A percentile compares a stretch with the other conserved stretches of the same genome.
Conservation (phyloP, 2,888 invertebrate species). For the Eudemis profundana region DNA sequence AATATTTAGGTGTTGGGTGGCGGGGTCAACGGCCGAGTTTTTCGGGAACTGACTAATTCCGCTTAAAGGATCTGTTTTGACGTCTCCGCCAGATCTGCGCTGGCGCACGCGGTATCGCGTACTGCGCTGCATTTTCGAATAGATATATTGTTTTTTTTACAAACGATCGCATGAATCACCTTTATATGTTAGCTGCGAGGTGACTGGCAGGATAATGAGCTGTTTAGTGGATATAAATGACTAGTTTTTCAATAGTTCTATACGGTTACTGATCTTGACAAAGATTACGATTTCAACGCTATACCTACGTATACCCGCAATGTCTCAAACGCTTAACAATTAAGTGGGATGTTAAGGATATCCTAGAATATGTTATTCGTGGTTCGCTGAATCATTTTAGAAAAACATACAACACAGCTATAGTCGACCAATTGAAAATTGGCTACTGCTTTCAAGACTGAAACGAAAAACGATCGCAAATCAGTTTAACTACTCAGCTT, state of each 20-base stretch:
- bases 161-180: conserved; percentile 28
- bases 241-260: conserved; percentile 16
- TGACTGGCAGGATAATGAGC: conserved; percentile 29
- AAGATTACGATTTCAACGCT: background rate
- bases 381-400: background rate
- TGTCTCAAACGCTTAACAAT: background rate
- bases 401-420: background rate
- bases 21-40: conserved; percentile 78
- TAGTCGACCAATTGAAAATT: background rate
- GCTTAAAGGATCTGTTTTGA: conserved; percentile 71
- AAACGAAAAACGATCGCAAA: background rate
- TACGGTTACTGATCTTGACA: background rate
- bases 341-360: background rate
- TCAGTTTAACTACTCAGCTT: too few species aligned
- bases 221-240: conserved; percentile 21
- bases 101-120: conserved; percentile 5
- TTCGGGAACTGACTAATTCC: conserved; percentile 84
- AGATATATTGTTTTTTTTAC: conserved; percentile 31
- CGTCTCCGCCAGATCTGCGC: conserved; percentile 52
- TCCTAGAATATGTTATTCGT: background rate
- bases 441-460: background rate
- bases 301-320: too few species aligned
- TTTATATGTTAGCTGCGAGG: conserved; percentile 26
- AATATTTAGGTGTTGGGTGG: conserved; percentile 80
- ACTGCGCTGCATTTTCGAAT: conserved; percentile 35